phyloP scores from a whole-genome alignment of 1,140 invertebrate genomes.

The Adelges cooleyi region DNA sequence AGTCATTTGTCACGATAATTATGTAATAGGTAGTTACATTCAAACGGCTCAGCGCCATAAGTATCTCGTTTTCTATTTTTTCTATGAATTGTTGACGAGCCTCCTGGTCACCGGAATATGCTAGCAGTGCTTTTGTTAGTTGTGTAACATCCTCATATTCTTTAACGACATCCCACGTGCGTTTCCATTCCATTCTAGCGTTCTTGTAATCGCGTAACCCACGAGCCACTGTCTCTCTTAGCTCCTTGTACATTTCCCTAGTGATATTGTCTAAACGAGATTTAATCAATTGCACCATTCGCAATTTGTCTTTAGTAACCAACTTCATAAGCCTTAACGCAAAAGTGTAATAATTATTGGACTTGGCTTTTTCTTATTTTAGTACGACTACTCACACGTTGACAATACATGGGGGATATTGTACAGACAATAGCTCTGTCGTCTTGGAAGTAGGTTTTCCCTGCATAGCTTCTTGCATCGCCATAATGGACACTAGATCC shows the following conservation, averaged over 20 bases:
- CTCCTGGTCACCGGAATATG: neutral
- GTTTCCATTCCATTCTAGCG: neutral
- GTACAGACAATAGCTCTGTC: neutral
- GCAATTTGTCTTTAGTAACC: neutral
- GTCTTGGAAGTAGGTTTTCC: neutral
- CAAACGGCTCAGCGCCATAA: neutral
- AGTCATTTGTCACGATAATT: too few relatives aligned
- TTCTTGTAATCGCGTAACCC: neutral
- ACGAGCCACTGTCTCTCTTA: neutral
- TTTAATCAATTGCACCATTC: neutral
- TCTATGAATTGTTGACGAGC: neutral
- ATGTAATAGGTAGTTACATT: neutral
- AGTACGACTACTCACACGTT: neutral
- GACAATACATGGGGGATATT: neutral
- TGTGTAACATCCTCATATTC: neutral
- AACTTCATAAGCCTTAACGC: neutral
- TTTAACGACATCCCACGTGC: neutral
- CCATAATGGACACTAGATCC: neutral
- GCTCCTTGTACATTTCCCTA: neutral
- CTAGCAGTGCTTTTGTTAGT: neutral
- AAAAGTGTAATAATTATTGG: neutral
- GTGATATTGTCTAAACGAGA: neutral
- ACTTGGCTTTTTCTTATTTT: too few relatives aligned
- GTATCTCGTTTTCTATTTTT: neutral
- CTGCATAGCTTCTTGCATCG: neutral